Evolutionary conservation across 2,888 invertebrate genomes (phyloP).

Genomic region (Pollenia griseotomentosa): DNA sequence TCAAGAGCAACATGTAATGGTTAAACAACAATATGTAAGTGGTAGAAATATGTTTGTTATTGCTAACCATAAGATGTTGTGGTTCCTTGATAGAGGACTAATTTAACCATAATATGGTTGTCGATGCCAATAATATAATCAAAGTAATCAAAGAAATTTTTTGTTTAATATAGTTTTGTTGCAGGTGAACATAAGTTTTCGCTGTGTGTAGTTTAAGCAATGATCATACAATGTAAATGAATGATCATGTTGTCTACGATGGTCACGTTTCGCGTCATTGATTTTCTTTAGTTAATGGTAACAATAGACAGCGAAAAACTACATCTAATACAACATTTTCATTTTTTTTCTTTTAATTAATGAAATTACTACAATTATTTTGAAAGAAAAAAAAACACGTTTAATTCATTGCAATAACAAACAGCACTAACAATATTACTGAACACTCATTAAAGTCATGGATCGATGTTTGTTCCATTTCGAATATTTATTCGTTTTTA

Average conservation of each 20-base stretch:
- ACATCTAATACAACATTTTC: slow-evolving; percentile 36
- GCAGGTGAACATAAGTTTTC: no score
- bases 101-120: no score
- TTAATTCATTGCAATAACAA: slow-evolving; percentile 35
- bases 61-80: no score
- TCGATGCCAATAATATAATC: no score
- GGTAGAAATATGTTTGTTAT: no score
- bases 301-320: slow-evolving; percentile 17
- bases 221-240: slow-evolving; percentile 25
- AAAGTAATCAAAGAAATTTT: no score
- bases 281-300: slow-evolving; percentile 60
- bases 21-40: no score
- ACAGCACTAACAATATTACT: background rate
- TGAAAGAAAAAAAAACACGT: slow-evolving; percentile 40
- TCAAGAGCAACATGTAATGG: no score
- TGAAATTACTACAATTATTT: slow-evolving; percentile 57
- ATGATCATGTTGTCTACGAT: slow-evolving; percentile 59
- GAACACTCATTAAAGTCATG: slow-evolving; percentile 27
- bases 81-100: no score
- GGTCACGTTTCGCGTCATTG: slow-evolving; percentile 71
- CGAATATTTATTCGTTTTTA: slow-evolving; percentile 4
- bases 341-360: slow-evolving; percentile 53
- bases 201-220: background rate
- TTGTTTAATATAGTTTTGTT: no score
- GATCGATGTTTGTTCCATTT: slow-evolving; percentile 7